Conservation (phyloP, 2,113 vertebrate genomes). For the Serinus canaria region DNA sequence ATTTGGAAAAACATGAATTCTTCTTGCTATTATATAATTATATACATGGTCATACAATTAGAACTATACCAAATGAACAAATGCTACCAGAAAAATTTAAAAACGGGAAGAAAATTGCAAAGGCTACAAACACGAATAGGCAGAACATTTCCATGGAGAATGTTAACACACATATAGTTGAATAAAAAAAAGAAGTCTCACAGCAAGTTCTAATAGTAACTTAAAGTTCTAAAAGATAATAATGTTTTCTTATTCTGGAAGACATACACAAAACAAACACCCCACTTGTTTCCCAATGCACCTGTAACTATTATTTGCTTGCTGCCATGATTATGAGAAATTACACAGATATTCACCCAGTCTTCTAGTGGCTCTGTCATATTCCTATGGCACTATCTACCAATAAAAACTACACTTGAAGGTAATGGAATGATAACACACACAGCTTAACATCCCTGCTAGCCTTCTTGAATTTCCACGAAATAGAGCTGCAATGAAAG, state of each 20-base stretch:
- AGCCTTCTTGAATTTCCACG: background rate
- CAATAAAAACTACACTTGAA: background rate
- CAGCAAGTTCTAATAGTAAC: background rate
- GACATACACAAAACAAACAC: background rate
- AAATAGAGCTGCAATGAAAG: background rate
- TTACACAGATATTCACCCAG: background rate
- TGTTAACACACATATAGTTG: background rate
- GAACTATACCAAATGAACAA: background rate
- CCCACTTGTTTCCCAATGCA: background rate
- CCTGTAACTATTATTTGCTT: background rate
- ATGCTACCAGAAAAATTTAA: background rate
- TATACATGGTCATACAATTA: background rate
- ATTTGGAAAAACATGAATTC: background rate
- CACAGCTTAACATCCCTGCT: background rate
- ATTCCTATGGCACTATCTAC: background rate
- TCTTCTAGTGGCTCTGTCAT: background rate
- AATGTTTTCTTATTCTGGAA: background rate
- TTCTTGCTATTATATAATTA: background rate
- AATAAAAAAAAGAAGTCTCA: background rate
- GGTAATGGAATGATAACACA: background rate
- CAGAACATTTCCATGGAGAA: background rate
- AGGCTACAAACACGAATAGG: background rate
- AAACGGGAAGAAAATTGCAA: rapidly evolving
- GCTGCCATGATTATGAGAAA: background rate
- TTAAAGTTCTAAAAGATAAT: background rate